Percentiles rank a stretch among this genome's conserved stretches.
Evolutionary conservation across 2,888 invertebrate species (phyloP).

Genomic region (Hemicrepidius hirtus): DNA sequence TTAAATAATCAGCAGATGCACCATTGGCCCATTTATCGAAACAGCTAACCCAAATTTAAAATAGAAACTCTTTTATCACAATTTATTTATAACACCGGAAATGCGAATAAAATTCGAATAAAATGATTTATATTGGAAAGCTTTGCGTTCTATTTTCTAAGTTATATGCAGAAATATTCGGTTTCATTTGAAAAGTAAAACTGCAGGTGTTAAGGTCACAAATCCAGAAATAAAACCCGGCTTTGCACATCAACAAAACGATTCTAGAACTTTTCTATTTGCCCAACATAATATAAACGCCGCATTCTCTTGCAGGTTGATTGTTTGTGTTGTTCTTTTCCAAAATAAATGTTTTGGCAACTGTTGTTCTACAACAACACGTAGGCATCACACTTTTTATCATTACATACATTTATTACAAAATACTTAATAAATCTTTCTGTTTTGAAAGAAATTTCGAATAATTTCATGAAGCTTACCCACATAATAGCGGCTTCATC

Average conservation of each 20-base stretch:
- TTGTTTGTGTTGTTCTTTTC: constrained; percentile 22
- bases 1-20: constrained; percentile 12
- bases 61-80: constrained; percentile 30
- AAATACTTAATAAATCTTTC: neutral
- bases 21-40: constrained; percentile 27
- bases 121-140: constrained; percentile 1
- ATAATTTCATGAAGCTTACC: too few relatives aligned
- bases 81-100: constrained; percentile 40
- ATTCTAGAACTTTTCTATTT: constrained; percentile 21
- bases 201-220: constrained; percentile 39
- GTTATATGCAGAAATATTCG: constrained; percentile 1
- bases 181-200: constrained; percentile 23
- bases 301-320: constrained; percentile 13
- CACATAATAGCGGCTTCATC: constrained; percentile 67
- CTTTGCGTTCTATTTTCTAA: neutral
- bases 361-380: constrained; percentile 3
- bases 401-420: neutral
- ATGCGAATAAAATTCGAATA: constrained; percentile 26
- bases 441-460: neutral
- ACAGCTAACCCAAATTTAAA: constrained; percentile 36
- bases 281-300: constrained; percentile 4
- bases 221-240: constrained; percentile 32
- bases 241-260: constrained; percentile 5
- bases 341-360: constrained; percentile 28
- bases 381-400: constrained; percentile 4